These are phyloP conservation scores for Aelia acuminata DNA, from an alignment of 2,888 invertebrate species.

Conservation along the genomic window DNA sequence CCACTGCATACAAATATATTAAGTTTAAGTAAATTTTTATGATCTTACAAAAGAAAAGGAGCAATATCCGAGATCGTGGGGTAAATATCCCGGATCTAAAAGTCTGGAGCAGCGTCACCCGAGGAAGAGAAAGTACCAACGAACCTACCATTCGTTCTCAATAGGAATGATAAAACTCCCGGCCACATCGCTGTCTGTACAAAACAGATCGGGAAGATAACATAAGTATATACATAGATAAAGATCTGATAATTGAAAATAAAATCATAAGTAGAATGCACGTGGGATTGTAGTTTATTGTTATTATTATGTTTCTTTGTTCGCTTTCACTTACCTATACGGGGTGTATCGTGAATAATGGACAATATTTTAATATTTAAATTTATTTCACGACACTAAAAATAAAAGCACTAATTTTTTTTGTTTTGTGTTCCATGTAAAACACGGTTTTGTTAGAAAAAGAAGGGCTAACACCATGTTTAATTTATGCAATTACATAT, in stretches of 20 bases:
- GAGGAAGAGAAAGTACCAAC: neutral
- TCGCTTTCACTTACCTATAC: no score
- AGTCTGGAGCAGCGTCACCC: constrained; percentile 21
- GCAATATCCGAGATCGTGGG: neutral
- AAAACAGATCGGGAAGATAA: neutral
- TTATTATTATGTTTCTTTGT: no score
- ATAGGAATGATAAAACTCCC: neutral
- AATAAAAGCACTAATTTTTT: no score
- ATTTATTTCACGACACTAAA: no score
- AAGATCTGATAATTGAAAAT: neutral
- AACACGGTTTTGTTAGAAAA: no score
- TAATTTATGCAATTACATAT: no score
- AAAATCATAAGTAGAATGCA: no score
- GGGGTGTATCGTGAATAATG: no score
- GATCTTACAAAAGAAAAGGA: neutral
- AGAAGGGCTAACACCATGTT: no score
- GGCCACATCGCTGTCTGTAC: neutral
- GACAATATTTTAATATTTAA: no score
- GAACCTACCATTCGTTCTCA: neutral
- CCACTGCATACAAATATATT: neutral
- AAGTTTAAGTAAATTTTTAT: neutral
- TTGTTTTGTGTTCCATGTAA: no score
- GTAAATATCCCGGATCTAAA: neutral
- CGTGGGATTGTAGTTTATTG: no score
- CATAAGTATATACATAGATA: neutral